A percentile compares a stretch with the other conserved stretches of the same genome.
phyloP scores from a whole-genome alignment of 2,113 vertebrate species.

The Ptyas mucosa region DNA sequence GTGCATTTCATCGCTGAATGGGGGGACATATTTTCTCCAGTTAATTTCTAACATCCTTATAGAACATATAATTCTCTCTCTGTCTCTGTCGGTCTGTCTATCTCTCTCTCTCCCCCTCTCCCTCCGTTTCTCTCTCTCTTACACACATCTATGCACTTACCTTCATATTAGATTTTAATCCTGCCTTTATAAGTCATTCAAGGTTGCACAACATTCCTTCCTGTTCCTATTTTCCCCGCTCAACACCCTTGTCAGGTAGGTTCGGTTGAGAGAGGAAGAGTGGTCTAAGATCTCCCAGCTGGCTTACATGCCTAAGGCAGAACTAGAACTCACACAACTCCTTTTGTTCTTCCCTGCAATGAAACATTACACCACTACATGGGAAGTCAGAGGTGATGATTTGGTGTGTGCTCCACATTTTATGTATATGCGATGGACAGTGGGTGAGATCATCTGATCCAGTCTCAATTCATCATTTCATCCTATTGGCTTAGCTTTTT shows the following conservation, averaged over 20 bases:
- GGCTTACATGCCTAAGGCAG: neutral
- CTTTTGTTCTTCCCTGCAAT: neutral
- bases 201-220: neutral
- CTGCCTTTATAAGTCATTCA: neutral
- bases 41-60: neutral
- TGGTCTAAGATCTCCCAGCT: neutral
- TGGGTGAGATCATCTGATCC: neutral
- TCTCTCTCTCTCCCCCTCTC: neutral
- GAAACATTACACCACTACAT: neutral
- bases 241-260: neutral
- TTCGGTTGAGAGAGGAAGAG: neutral
- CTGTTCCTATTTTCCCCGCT: neutral
- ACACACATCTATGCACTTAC: neutral
- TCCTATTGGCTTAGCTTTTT: neutral
- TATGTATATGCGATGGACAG: neutral
- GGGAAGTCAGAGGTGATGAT: neutral
- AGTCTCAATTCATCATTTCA: neutral
- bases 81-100: too few relatives aligned
- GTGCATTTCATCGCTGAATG: too few relatives aligned
- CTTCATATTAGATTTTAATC: neutral
- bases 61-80: neutral
- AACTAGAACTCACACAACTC: neutral
- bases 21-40: neutral
- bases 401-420: neutral
- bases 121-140: fast-evolving